Evolutionary conservation across 2,888 invertebrate genomes (phyloP).

Genomic region (Gastrophysa polygoni): DNA sequence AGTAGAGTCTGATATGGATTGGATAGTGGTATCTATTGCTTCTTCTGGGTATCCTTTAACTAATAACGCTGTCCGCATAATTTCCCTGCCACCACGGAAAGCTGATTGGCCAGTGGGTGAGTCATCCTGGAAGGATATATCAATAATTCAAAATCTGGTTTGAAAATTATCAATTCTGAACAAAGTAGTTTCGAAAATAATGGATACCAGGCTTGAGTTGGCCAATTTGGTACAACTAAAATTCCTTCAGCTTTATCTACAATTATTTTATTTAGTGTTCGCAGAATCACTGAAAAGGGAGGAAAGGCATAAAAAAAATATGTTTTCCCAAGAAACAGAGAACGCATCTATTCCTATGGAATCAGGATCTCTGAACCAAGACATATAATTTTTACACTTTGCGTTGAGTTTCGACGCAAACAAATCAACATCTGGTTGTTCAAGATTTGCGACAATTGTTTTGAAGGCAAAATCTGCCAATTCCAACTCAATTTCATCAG

Average conservation of each 20-base stretch:
- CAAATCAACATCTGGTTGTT: slow-evolving; percentile 4
- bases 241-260: neutral
- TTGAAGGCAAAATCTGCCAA: neutral
- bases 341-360: slow-evolving; percentile 1
- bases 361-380: slow-evolving; percentile 10
- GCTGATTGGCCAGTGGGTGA: slow-evolving; percentile 17
- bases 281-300: slow-evolving; percentile 1
- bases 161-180: neutral
- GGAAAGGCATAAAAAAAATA: slow-evolving; percentile 10
- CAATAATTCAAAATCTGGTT: slow-evolving; percentile 5
- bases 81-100: slow-evolving; percentile 26
- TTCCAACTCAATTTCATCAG: slow-evolving; percentile 3
- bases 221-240: too few relatives aligned
- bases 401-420: slow-evolving; percentile 2
- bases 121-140: slow-evolving; percentile 24
- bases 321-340: neutral
- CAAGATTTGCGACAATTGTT: neutral
- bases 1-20: too few relatives aligned
- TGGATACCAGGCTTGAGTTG: slow-evolving; percentile 9
- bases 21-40: slow-evolving; percentile 9
- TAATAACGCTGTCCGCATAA: slow-evolving; percentile 17
- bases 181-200: neutral
- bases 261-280: slow-evolving; percentile 7
- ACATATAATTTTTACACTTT: neutral
- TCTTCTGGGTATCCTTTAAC: slow-evolving; percentile 2